Evolutionary conservation across 1,140 invertebrate genomes (phyloP).

Genomic region (Watersipora subatra): DNA sequence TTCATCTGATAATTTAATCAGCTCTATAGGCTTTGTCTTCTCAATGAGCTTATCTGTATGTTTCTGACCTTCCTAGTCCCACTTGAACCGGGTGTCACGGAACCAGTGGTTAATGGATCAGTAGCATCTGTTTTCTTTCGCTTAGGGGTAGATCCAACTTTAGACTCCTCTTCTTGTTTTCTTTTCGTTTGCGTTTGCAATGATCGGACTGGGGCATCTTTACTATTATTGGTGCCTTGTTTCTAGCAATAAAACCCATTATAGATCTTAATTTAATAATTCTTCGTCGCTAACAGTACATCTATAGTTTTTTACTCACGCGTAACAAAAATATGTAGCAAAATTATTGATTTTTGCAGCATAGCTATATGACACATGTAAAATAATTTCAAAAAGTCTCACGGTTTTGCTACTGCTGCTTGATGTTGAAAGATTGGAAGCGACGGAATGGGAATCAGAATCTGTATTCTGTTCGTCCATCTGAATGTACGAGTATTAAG

Average conservation of each 20-base stretch:
- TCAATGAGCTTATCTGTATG: no score
- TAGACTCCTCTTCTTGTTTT: not conserved
- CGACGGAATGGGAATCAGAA: not conserved
- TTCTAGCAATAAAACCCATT: no score
- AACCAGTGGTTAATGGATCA: not conserved
- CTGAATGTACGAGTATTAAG: no score
- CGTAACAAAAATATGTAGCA: no score
- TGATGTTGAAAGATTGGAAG: not conserved
- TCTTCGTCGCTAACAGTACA: no score
- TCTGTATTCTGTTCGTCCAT: not conserved
- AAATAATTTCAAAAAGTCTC: no score
- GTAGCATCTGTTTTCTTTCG: not conserved
- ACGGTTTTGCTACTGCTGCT: not conserved
- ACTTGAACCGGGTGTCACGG: not conserved
- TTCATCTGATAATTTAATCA: no score
- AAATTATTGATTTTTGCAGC: no score
- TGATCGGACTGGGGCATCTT: not conserved
- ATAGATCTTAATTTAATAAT: no score
- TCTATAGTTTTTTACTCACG: no score
- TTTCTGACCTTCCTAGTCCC: not conserved
- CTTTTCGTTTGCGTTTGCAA: not conserved
- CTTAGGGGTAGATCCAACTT: not conserved
- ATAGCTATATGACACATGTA: no score
- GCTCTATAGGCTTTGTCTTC: no score
- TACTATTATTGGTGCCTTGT: not conserved